Evolutionary conservation across 2,888 invertebrate genomes (phyloP), one percentile per base, ranked within the genome.

Genomic region (Agrochola circellaris): DNA sequence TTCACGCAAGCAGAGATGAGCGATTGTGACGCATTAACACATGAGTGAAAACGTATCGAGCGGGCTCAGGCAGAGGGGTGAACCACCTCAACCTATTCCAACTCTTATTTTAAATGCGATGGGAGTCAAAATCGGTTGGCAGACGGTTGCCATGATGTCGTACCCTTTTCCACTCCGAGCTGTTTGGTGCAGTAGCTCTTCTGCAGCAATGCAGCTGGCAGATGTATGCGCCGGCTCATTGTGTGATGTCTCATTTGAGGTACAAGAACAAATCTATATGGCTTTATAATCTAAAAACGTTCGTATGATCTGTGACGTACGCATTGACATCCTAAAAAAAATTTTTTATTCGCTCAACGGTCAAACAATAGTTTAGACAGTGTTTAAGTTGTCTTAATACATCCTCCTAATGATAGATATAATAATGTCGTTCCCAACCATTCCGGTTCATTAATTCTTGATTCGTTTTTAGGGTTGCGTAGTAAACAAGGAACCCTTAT

Each of bases 41-140:
- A 72, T 76, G 87, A 65, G 51, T 79, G 84, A 75, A 75, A 86
- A 62, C 60, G 79, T 86, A 86, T 83, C 73, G 86, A 88, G 77
- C 80, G 75, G 64, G 54, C 23, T 38, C 76, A 62, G 61, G 54
- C 51, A 48, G 79, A 73, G 70, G 66, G 75, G 80, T 72, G 54
- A 23, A 15, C 0, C 17, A 23, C 26, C n/a, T 9, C 48, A 78
- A 62, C 38, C 30, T 13, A 78, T 61, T 75, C 2, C 42, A 71
- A 61, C 17, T 15, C 75, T 67, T 88, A 80, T 70, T 15, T 15
- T 0, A 7, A 34, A 67, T 4, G 15, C 0, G 0, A 48, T 78
- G 68, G 17, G 64, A 38, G 26, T 58, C 9, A 75, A 74, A 81
- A 68, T 83, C 11, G 42, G 34, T 58, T 81, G 73, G n/a, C 65